A percentile compares a stretch with the other conserved stretches of the same genome.
Conservation (phyloP, 2,888 invertebrate genomes). For the Aleiodes leptofemur region DNA sequence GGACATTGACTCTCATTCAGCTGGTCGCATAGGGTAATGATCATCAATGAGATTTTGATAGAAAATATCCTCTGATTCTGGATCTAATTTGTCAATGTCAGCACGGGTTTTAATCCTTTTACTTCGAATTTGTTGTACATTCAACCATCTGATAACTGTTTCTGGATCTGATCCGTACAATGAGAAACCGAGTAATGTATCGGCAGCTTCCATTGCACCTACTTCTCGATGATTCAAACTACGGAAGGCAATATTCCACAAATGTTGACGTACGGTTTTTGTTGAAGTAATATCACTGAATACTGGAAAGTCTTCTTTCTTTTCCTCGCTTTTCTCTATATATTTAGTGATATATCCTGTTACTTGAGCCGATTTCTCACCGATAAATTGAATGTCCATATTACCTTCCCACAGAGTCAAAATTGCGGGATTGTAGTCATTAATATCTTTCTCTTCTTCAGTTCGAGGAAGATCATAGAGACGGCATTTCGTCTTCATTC, state of each 20-base stretch:
- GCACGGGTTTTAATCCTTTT: slow-evolving; percentile 45
- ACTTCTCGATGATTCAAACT: slow-evolving; percentile 63
- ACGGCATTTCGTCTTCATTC: slow-evolving; percentile 40
- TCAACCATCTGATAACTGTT: slow-evolving; percentile 67
- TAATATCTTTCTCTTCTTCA: slow-evolving; percentile 28
- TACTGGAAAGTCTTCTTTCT: no score
- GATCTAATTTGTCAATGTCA: slow-evolving; percentile 47
- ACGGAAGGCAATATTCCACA: slow-evolving; percentile 63
- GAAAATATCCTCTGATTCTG: slow-evolving; percentile 61
- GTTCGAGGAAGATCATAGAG: slow-evolving; percentile 34
- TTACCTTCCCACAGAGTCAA: slow-evolving; percentile 42
- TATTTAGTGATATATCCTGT: slow-evolving; percentile 64
- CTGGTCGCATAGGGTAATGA: slow-evolving; percentile 62
- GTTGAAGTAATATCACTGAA: slow-evolving; percentile 61
- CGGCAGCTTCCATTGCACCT: slow-evolving; percentile 66
- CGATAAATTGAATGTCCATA: slow-evolving; percentile 47
- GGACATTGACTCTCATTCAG: slow-evolving; percentile 54
- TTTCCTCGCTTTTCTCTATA: no score
- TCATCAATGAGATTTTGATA: slow-evolving; percentile 60
- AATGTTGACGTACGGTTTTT: slow-evolving; percentile 59
- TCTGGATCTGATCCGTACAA: slow-evolving; percentile 64
- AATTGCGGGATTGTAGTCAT: slow-evolving; percentile 43
- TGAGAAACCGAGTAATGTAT: slow-evolving; percentile 63
- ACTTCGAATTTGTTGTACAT: no score
- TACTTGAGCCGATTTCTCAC: slow-evolving; percentile 60